Base-by-base conservation (phyloP, 2,888 invertebrate genomes). In the Macaria notata region DNA sequence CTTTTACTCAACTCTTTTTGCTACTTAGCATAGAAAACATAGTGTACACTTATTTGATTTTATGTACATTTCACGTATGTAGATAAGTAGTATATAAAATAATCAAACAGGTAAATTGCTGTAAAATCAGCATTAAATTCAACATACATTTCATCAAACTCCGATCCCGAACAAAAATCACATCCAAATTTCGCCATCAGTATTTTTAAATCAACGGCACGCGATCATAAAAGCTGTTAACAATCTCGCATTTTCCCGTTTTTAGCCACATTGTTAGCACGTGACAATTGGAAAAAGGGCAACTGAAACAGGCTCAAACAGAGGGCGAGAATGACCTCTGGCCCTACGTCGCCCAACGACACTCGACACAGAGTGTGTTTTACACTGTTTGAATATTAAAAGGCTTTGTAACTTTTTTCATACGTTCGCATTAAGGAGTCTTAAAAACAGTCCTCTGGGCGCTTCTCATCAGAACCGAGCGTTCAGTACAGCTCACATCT, bases 361-460 rank as follows among this genome's bases (percentile, higher is more conserved):
- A 81, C 84, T 86, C 72, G 64, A 81, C 73, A 77, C 73, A 68
- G 81, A 83, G 78, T 79, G 76, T 78, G 77, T 79, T 36, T 36
- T 76, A 79, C 83, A 77, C 72, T 76, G 68, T 72, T 70, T 78
- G 83, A 84, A 86, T 86, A 82, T 86, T 86, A 81, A 85, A 58
- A 79, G 78, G 76, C 78, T 80, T 77, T 74, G 72, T 76, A 75
- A 73, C 75, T 76, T 81, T 82, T 78, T 76, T 71, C 79, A 76
- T 80, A 76, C 74, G 72, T 78, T 77, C 71, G 74, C 78, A 81
- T 81, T 79, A 78, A 75, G 77, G 73, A 74, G 76, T 75, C 80
- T 81, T 80, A 77, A 80, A 78, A 81, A 79, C 75, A 73, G 76
- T 77, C 79, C 79, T 82, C 74, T 76, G 71, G 71, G 66, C 63